A percentile compares a stretch with the other conserved stretches of the same genome.
These are phyloP conservation scores for Phycodurus eques DNA, from an alignment of 2,113 vertebrate species.

Conservation along the genomic window DNA sequence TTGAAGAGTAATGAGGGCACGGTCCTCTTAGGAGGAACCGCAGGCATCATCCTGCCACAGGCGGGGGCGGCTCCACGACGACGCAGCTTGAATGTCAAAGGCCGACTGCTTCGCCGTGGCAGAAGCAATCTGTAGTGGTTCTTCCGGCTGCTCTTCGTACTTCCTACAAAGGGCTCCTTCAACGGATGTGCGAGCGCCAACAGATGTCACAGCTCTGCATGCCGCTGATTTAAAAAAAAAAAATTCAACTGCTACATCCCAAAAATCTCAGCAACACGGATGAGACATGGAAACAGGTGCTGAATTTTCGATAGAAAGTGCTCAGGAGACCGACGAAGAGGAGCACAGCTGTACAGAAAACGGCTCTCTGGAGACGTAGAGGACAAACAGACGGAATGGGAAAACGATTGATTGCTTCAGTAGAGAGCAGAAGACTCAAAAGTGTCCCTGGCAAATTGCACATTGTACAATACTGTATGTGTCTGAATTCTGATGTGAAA, in stretches of 20 bases:
- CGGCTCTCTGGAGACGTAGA: slow-evolving; percentile 40
- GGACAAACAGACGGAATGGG: neutral
- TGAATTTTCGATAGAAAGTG: slow-evolving; percentile 50
- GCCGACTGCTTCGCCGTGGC: slow-evolving; percentile 43
- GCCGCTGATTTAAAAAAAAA: slow-evolving; percentile 50
- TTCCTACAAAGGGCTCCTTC: slow-evolving; percentile 33
- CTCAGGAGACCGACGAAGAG: slow-evolving; percentile 58
- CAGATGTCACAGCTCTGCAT: slow-evolving; percentile 29
- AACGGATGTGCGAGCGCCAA: slow-evolving; percentile 46
- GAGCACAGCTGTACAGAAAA: slow-evolving; percentile 55
- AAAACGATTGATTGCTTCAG: neutral
- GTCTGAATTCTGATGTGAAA: neutral
- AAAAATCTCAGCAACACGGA: slow-evolving; percentile 63
- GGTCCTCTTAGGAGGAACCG: slow-evolving; percentile 65
- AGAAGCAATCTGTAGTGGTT: neutral
- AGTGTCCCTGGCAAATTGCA: no score
- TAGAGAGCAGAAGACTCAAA: neutral
- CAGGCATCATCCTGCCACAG: slow-evolving; percentile 73
- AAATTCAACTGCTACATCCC: slow-evolving; percentile 55
- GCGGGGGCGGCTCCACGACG: slow-evolving; percentile 49
- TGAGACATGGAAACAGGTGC: slow-evolving; percentile 50
- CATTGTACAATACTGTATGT: neutral
- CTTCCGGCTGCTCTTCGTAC: slow-evolving; percentile 16
- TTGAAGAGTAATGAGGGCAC: slow-evolving; percentile 76
- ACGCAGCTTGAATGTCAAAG: slow-evolving; percentile 66